A percentile compares a stretch with the other conserved stretches of the same genome.
These are phyloP conservation scores for Keiferia lycopersicella DNA, from an alignment of 2,888 invertebrate species.

Conservation along the genomic window DNA sequence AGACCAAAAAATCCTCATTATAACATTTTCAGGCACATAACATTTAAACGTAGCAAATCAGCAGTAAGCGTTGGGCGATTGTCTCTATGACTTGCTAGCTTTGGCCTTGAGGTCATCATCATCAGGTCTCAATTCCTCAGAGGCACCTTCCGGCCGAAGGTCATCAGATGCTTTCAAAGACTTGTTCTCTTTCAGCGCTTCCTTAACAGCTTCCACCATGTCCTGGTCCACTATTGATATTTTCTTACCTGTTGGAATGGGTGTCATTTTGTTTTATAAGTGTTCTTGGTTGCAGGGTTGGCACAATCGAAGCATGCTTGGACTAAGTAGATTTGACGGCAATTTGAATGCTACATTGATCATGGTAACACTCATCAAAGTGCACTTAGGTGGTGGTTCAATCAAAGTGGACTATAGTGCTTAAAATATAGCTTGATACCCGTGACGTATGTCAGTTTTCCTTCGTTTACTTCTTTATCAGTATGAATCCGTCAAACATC, in stretches of 20 bases:
- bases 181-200: slow-evolving; percentile 80
- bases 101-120: slow-evolving; percentile 66
- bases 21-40: background rate
- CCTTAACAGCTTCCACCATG: slow-evolving; percentile 82
- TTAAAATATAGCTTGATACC: too few species aligned
- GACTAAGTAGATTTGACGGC: too few species aligned
- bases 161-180: slow-evolving; percentile 37
- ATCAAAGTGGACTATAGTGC: too few species aligned
- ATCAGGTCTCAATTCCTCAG: slow-evolving; percentile 37
- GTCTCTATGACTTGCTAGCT: slow-evolving; percentile 65
- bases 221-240: slow-evolving; percentile 80
- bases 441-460: too few species aligned
- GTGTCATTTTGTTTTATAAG: background rate
- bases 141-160: slow-evolving; percentile 37
- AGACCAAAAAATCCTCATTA: too few species aligned
- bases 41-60: background rate
- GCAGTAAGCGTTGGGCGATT: background rate
- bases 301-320: too few species aligned
- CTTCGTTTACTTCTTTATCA: too few species aligned
- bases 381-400: too few species aligned
- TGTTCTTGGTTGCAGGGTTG: too few species aligned
- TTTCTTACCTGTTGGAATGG: slow-evolving; percentile 82
- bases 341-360: too few species aligned
- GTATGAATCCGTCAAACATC: too few species aligned
- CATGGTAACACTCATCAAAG: too few species aligned